Conservation (phyloP, 2,888 invertebrate genomes). For the Melieria picta region DNA sequence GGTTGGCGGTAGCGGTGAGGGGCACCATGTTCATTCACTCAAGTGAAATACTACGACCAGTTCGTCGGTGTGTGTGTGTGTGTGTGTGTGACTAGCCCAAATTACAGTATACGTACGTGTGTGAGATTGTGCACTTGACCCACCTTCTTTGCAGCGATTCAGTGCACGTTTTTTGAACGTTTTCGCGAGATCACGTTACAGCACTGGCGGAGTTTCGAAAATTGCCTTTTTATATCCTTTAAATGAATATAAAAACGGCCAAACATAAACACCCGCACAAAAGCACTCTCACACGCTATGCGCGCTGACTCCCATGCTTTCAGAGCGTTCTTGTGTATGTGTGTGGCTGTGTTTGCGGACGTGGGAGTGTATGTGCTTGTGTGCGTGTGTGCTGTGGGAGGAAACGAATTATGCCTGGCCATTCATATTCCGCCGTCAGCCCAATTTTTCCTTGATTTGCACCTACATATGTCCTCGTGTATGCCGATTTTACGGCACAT, state of each 20-base stretch:
- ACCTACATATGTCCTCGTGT: conserved; percentile 26
- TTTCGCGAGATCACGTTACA: conserved; percentile 19
- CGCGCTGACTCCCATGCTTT: conserved; percentile 3
- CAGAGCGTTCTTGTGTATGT: not conserved
- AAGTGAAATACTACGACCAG: not conserved
- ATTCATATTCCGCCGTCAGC: conserved; percentile 52
- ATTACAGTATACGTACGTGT: not conserved
- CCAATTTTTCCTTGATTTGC: conserved; percentile 34
- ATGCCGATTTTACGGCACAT: conserved; percentile 8
- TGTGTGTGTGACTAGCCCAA: conserved; percentile 16
- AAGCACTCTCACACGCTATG: conserved; percentile 16
- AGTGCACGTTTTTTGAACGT: conserved; percentile 1
- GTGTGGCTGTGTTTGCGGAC: conserved; percentile 27
- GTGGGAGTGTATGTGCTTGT: conserved; percentile 29
- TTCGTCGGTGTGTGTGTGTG: not conserved
- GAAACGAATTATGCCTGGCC: conserved; percentile 53
- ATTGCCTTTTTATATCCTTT: conserved; percentile 53
- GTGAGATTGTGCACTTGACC: conserved; percentile 57
- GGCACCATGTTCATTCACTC: no score
- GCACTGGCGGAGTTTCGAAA: conserved; percentile 48
- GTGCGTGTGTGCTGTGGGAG: conserved; percentile 36
- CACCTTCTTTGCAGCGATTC: conserved; percentile 52
- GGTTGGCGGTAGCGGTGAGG: no score
- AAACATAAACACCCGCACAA: conserved; percentile 31
- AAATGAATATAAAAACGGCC: conserved; percentile 42